A percentile compares a stretch with the other conserved stretches of the same genome.
These are phyloP conservation scores for Andrena dorsata DNA, from an alignment of 2,888 invertebrate genomes.

Conservation along the genomic window DNA sequence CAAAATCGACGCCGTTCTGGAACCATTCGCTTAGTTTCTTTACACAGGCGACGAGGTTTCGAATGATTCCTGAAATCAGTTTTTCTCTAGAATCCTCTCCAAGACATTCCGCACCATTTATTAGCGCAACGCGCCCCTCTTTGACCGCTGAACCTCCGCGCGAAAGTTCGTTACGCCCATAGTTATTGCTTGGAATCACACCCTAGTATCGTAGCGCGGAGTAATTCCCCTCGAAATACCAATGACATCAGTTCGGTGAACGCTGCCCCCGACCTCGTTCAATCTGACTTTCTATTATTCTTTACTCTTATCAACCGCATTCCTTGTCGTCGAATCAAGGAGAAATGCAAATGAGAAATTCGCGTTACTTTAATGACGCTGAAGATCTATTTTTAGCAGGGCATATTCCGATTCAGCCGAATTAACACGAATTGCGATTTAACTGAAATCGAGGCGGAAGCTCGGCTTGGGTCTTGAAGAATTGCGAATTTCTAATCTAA, in stretches of 20 bases:
- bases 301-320: slow-evolving; percentile 15
- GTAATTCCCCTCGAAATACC: slow-evolving; percentile 63
- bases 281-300: slow-evolving; percentile 27
- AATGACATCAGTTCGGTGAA: slow-evolving; percentile 64
- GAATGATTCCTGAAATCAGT: not conserved
- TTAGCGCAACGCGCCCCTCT: not conserved
- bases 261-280: slow-evolving; percentile 14
- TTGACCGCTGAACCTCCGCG: not conserved
- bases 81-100: not conserved
- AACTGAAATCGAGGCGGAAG: no score
- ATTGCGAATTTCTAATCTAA: no score
- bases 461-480: no score
- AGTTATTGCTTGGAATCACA: slow-evolving; percentile 44
- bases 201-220: slow-evolving; percentile 39
- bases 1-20: slow-evolving; percentile 35
- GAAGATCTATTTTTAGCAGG: no score
- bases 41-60: not conserved
- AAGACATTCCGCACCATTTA: not conserved
- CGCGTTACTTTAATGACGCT: not conserved
- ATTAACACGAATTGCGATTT: no score
- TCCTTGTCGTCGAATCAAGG: not conserved
- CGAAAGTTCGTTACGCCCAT: slow-evolving; percentile 27
- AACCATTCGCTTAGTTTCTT: not conserved
- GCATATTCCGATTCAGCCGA: no score
- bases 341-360: not conserved